Evolutionary conservation across 2,797 vertebrate genomes (phyloP), one percentile per base, ranked within the genome.

Genomic region (Leucoraja ocellata): DNA sequence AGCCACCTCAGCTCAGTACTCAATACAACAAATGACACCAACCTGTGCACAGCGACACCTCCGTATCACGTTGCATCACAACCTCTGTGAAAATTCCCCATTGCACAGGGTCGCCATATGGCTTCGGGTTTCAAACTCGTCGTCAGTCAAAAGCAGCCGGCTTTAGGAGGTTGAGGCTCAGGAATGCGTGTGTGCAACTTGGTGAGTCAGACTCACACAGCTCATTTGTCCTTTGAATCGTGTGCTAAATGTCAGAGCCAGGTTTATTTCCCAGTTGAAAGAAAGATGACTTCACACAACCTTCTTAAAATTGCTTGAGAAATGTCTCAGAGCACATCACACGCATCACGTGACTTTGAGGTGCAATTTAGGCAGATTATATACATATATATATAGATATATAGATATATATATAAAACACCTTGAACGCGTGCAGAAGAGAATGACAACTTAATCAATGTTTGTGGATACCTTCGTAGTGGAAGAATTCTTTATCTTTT

Each of bases 71-170:
- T 13, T 65, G 84, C n/a, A 7, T 86, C 32, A 8, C 61, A 65
- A 32, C n/a, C 65, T 14, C 84, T 88, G n/a, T 68, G 32, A 32
- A 88, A 65, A 88, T 54, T 68, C n/a, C 84, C 84, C 84, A 68
- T 36, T 21, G 16, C 84, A 88, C 32, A 32, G 61, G 61, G 14
- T 21, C 63, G 23, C 84, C 84, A 88, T 88, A 65, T 88, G 84
- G n/a, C 61, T 65, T 65, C 16, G 10, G 63, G 3, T 68, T 88
- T 68, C 84, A 36, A 65, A 88, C 16, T 65, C 61, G 68, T 25
- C 84, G 32, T 88, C n/a, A 9, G 84, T 88, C 61, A 88, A 16
- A 68, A 36, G 32, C 84, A 32, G 39, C 65, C n/a, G 21, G 84
- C n/a, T 10, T 36, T 3, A 23, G 2, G n/a, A 21, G 63, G 25